Evolutionary conservation across 2,113 vertebrate genomes (phyloP).

Genomic region (Drymodes brunneopygia): DNA sequence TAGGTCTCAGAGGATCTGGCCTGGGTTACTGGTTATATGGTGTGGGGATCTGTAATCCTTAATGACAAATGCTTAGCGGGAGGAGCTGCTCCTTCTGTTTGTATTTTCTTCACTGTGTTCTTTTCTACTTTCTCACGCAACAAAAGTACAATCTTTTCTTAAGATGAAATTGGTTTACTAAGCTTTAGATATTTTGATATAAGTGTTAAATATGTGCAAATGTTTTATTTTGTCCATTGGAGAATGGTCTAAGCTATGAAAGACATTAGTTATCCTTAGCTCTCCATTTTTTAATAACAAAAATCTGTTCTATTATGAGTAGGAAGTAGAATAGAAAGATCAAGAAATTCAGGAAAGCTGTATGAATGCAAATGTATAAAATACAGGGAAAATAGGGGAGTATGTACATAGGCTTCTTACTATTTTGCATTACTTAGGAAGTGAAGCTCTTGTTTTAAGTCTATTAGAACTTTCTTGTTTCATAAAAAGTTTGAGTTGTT

Average conservation of each 20-base stretch:
- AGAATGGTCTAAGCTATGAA: background rate
- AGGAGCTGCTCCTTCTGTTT: background rate
- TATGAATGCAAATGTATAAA: background rate
- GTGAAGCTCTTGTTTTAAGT: background rate
- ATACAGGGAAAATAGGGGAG: background rate
- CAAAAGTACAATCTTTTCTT: background rate
- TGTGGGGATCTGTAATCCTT: background rate
- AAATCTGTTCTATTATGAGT: background rate
- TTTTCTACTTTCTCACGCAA: background rate
- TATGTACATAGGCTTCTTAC: rapidly evolving
- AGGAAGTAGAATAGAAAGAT: background rate
- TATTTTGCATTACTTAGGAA: background rate
- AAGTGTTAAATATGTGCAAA: background rate
- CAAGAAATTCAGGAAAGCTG: background rate
- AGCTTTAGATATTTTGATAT: background rate
- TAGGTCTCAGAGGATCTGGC: background rate
- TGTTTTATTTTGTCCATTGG: background rate
- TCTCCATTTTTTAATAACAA: background rate
- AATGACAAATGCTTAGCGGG: background rate
- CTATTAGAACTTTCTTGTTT: background rate
- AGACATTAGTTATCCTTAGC: background rate
- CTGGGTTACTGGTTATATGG: background rate
- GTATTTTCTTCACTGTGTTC: background rate
- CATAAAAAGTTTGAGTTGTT: background rate
- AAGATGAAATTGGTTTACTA: background rate